Evolutionary conservation across 2,888 invertebrate species (phyloP).

Genomic region (Cyclophora punctaria): DNA sequence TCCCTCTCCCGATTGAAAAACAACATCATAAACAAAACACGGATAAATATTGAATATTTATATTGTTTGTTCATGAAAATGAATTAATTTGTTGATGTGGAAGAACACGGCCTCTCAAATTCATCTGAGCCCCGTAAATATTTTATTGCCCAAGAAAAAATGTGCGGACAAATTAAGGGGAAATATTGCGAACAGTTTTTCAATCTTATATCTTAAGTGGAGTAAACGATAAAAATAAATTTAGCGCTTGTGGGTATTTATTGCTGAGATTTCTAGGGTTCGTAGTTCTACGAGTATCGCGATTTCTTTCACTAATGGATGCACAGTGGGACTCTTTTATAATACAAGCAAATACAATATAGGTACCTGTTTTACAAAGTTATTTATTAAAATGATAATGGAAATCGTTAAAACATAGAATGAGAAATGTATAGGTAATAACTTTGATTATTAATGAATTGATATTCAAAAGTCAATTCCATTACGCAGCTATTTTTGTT

Average conservation of each 20-base stretch:
- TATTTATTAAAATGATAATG: too few species aligned
- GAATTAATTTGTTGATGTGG: constrained; percentile 60
- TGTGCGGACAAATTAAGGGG: constrained; percentile 54
- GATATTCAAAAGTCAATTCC: too few species aligned
- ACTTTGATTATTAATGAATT: too few species aligned
- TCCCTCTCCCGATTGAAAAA: constrained; percentile 7
- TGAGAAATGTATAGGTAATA: too few species aligned
- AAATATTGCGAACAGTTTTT: constrained; percentile 65
- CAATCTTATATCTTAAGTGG: constrained; percentile 73
- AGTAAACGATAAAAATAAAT: constrained; percentile 71
- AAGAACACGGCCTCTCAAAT: constrained; percentile 53
- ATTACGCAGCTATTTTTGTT: too few species aligned
- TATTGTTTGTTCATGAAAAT: constrained; percentile 56
- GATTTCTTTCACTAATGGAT: constrained; percentile 28
- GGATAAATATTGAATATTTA: constrained; percentile 39
- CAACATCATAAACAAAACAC: constrained; percentile 16
- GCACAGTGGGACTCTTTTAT: too few species aligned
- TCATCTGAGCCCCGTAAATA: constrained; percentile 67
- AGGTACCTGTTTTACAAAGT: too few species aligned
- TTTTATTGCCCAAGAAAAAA: constrained; percentile 67
- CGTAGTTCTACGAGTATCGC: constrained; percentile 21
- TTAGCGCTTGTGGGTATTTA: constrained; percentile 67
- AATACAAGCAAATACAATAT: too few species aligned
- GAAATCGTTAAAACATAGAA: too few species aligned
- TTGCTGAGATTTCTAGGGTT: constrained; percentile 66